phyloP scores from a whole-genome alignment of 2,113 vertebrate genomes.

The Oreotrochilus melanogaster region DNA sequence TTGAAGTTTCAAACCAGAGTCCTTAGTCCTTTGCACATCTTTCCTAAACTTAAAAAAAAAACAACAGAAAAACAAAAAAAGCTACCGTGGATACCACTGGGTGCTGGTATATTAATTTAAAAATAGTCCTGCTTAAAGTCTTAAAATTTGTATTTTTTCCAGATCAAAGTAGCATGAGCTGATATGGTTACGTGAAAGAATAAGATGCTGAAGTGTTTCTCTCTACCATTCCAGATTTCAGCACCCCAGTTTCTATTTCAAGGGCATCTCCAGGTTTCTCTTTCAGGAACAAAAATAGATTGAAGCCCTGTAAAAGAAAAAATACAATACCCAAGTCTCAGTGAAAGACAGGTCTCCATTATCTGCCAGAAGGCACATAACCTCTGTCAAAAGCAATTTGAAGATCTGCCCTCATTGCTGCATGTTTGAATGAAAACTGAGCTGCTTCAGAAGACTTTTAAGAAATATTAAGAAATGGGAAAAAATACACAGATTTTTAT shows the following conservation, averaged over 20 bases:
- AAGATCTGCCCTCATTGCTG: neutral
- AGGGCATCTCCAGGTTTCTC: neutral
- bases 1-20: neutral
- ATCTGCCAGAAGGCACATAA: slow-evolving; percentile 43
- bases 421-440: neutral
- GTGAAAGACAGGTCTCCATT: neutral
- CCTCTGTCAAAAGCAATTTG: slow-evolving; percentile 28
- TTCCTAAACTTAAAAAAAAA: neutral
- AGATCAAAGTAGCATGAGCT: neutral
- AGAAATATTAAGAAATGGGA: neutral
- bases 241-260: slow-evolving; percentile 4
- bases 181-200: neutral
- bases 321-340: neutral
- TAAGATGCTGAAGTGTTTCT: neutral
- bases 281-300: neutral
- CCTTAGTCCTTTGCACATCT: neutral
- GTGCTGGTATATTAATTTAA: neutral
- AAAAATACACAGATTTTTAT: slow-evolving; percentile 15
- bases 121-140: neutral
- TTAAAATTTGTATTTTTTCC: neutral
- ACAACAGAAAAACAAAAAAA: neutral
- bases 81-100: neutral
- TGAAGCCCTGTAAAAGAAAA: neutral
- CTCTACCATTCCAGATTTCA: neutral
- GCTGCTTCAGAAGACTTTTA: slow-evolving; percentile 9